Percentiles rank a stretch among this genome's conserved stretches.
Evolutionary conservation across 2,888 invertebrate species (phyloP).

Genomic region (Latrodectus elegans): DNA sequence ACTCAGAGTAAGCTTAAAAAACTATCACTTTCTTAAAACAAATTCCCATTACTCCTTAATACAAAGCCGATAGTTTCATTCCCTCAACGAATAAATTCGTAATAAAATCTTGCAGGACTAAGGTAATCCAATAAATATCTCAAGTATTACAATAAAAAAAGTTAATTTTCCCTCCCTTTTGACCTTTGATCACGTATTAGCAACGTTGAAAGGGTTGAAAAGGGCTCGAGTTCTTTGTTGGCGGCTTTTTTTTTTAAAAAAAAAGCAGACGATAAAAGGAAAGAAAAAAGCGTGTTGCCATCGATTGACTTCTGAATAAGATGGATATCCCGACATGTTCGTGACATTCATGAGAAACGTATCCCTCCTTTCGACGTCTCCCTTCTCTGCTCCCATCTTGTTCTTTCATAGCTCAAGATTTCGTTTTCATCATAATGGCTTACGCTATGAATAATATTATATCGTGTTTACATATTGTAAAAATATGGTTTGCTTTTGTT

Average conservation of each 20-base stretch:
- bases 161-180: too few relatives aligned
- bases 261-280: neutral
- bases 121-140: too few relatives aligned
- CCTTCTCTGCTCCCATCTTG: neutral
- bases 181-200: too few relatives aligned
- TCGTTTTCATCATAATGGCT: neutral
- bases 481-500: neutral
- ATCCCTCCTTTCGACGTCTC: neutral
- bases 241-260: neutral
- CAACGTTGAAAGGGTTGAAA: too few relatives aligned
- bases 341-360: slow-evolving; percentile 34
- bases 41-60: too few relatives aligned
- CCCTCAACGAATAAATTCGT: too few relatives aligned
- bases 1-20: too few relatives aligned
- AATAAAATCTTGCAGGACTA: too few relatives aligned
- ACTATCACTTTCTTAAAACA: too few relatives aligned
- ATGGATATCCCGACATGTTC: slow-evolving; percentile 43
- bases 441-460: slow-evolving; percentile 1
- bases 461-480: neutral
- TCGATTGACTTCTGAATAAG: slow-evolving; percentile 65
- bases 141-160: too few relatives aligned
- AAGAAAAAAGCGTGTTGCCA: slow-evolving; percentile 23
- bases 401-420: neutral
- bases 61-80: too few relatives aligned
- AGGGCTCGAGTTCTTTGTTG: too few relatives aligned